Base-by-base conservation (phyloP, 92 coral and sea anemone genomes). In the Phenganax subtilis region DNA sequence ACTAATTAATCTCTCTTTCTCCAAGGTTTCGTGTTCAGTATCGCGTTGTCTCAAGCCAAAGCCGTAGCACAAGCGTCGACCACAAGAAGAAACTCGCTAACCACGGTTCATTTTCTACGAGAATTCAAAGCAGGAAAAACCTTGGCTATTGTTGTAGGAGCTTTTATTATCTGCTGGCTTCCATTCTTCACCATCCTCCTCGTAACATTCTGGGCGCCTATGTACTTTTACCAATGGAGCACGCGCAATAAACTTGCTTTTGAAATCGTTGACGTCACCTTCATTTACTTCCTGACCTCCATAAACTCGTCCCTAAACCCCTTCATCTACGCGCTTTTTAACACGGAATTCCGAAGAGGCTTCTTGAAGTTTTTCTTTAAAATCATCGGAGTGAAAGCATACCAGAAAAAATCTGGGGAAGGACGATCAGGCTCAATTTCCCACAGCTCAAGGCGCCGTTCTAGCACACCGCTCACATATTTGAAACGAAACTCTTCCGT, bases 21-120 rank as follows among this genome's bases (percentile, higher is more conserved):
- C 47, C 47, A 37, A 68, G 73, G 73, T 2, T 54, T 71, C 7
- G 98, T 93, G 29, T 92, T 91, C 71, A 87, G 84, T 3, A 96
- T 93, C 62, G 98, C 98, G 27, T 82, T 90, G 74, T 88, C 88
- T 51, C 98, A 93, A 60, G 97, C 98, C 0, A 88, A 87, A 62
- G 97, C 98, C 1, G 90, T 93, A n/a, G 97, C 97, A 12, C 11
- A 9, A 10, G 37, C 37, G 54, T 47, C 57, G 70, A 54, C 58
- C 62, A 73, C 25, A 11, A 51, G 83, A 65, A 72, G 83, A 8
- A 79, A 63, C 61, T 63, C 72, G 17, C 61, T 63, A 3, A 64
- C 73, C 0, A 79, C 73, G 1, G 60, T 63, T 11, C 69, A 76
- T 29, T 76, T 76, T 56, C 59, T 79, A 51, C 88, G 91, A 11